Percentiles rank a stretch among this genome's conserved stretches.
phyloP scores from a whole-genome alignment of 2,113 vertebrate species.

The Himantopus leucocephalus region DNA sequence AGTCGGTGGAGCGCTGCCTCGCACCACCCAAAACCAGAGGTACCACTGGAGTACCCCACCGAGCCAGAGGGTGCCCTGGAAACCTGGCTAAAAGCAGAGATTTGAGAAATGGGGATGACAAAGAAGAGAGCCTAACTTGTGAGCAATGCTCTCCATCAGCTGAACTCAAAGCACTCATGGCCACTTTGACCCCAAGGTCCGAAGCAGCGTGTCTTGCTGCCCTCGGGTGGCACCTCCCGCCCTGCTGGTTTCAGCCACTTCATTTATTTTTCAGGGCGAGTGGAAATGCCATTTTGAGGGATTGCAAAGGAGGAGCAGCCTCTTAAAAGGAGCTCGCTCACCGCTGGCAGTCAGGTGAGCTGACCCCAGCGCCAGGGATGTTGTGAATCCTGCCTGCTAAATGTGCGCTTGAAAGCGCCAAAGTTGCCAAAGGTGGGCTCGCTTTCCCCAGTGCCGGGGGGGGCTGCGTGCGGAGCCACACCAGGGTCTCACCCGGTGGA shows the following conservation, averaged over 20 bases:
- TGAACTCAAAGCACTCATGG: background rate
- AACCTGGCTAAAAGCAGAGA: background rate
- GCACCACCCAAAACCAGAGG: background rate
- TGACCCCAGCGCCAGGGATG: background rate
- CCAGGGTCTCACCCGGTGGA: background rate
- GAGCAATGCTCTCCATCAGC: background rate
- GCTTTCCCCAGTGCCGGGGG: rapidly evolving
- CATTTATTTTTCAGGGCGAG: background rate
- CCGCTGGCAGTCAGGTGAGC: background rate
- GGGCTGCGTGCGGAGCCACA: background rate
- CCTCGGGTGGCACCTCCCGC: background rate
- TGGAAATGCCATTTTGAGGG: background rate
- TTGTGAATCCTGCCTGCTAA: background rate
- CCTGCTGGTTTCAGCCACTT: background rate
- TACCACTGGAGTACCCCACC: background rate
- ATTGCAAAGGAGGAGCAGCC: background rate
- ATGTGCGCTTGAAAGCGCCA: rapidly evolving
- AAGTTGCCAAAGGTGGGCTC: background rate
- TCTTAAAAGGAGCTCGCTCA: background rate
- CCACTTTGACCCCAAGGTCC: background rate
- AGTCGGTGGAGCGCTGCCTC: rapidly evolving
- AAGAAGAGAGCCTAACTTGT: background rate
- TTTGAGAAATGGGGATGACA: background rate
- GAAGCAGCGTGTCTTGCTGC: rapidly evolving
- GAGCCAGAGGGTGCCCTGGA: background rate